Evolutionary conservation across 2,113 vertebrate genomes (phyloP).

Genomic region (Melanerpes formicivorus): DNA sequence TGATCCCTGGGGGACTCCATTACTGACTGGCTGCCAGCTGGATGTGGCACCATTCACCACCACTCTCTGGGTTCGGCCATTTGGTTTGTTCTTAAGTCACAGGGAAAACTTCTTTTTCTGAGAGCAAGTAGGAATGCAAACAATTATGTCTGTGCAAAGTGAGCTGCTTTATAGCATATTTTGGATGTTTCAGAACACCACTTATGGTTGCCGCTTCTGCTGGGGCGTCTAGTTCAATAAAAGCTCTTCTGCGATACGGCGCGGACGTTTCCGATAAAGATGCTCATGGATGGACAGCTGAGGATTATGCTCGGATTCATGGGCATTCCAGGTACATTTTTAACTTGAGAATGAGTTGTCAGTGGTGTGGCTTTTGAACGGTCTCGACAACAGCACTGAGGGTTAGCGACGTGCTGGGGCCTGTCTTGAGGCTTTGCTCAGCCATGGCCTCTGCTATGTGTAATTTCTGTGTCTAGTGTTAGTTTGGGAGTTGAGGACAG

Average conservation of each 20-base stretch:
- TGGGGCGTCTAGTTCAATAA: constrained; percentile 81
- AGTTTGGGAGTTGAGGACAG: background rate
- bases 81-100: background rate
- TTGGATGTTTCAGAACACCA: constrained; percentile 75
- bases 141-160: background rate
- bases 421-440: background rate
- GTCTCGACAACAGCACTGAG: background rate
- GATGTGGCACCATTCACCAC: too few species aligned
- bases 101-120: background rate
- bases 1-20: too few species aligned
- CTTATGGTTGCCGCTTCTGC: constrained; percentile 85
- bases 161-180: background rate
- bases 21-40: too few species aligned
- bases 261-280: constrained; percentile 84
- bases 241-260: constrained; percentile 79
- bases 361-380: background rate
- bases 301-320: constrained; percentile 84
- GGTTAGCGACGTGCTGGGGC: background rate
- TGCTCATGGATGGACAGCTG: constrained; percentile 83
- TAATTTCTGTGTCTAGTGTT: background rate
- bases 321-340: constrained; percentile 84
- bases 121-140: background rate
- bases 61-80: too few species aligned
- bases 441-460: background rate
- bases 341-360: background rate